Base-by-base conservation (phyloP, 2,888 invertebrate species). In the Machimus rusticus region DNA sequence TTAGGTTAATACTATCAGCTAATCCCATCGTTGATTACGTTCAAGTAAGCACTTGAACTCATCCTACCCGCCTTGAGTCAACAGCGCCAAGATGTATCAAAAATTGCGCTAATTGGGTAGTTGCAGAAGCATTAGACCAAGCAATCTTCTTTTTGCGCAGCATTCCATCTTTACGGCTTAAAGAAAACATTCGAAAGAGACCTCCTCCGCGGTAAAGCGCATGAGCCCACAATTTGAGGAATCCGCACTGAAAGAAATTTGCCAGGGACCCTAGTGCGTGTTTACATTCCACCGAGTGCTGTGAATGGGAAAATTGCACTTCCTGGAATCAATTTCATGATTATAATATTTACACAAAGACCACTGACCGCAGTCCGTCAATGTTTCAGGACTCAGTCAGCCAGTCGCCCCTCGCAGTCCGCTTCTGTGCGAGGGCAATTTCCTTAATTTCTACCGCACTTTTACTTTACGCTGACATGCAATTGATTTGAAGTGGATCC, bases 391-490 rank as follows among this genome's bases (percentile, higher is more conserved):
- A 34, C 34, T 34, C n/a, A 57, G n/a, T 8, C 46, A 51, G 34
- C n/a, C 28, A 74, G 14, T 9, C 74, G 14, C 3, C 74, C 74
- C 74, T 19, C 6, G 31, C 74, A 31, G 5, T 31, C n/a, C n/a
- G n/a, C 77, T n/a, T 39, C 37, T 37, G 0, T 19, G 19, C n/a
- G n/a, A 12, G 23, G 23, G 78, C 43, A 78, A 78, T 78, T 78
- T 78, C 23, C 23, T 78, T 78, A 78, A 78, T 43, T 77, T 78
- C 43, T 8, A 43, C 43, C 43, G 78, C 78, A 43, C 77, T 77
- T 43, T 78, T 78, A 78, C 78, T 78, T 78, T 78, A 37, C 78
- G 78, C n/a, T 46, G 78, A 8, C 78, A 39, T 78, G 78, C 23
- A 78, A 78, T 78, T 78, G 78, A 78, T 14, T 43, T 78, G 46